Evolutionary conservation across 2,797 vertebrate species (phyloP), one percentile per base, ranked within the genome.

Genomic region (Malacoraja senta): DNA sequence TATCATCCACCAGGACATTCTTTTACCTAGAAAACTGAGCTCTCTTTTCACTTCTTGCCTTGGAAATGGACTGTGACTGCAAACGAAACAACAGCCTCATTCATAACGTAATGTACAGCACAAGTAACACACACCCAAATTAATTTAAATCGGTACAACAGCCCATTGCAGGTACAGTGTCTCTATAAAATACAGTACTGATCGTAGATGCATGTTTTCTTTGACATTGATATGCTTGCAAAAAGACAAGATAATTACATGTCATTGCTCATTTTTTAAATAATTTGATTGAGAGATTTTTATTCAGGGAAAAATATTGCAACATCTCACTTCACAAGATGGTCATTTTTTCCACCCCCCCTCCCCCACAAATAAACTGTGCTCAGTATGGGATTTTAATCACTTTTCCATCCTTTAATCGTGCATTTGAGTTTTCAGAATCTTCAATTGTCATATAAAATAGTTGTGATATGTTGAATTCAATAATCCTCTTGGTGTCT

Each of bases 21-120:
- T 76, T 72, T 92, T 72, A 53, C 90, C 35, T 19, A 92, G 90
- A 92, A 92, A 92, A 92, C 44, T 92, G 71, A 76, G 72, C 72
- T 53, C 72, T 76, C 44, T 76, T 92, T 88, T 88, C 61, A 88
- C 35, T 88, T 88, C 84, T 91, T 74, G 74, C 90, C 44, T 17
- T 58, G 90, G 90, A 76, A 92, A 92, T 92, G 71, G 44, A 76
- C 90, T 76, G 38, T n/a, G 90, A 74, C 35, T 15, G 9, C 17
- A 1, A 71, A 63, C 29, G n/a, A 91, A 76, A 92, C 90, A 58
- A 24, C 90, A 92, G 38, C 38, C 53, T 92, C 90, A 92, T 92
- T 92, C 90, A 76, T 92, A 58, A 76, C 38, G 76, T 8, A 92
- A 53, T 12, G 71, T 76, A 76, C 90, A 92, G 90, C 12, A 92